These are phyloP conservation scores for Hermaeophaga mercurialis DNA, from an alignment of 2,888 invertebrate species.

Conservation along the genomic window DNA sequence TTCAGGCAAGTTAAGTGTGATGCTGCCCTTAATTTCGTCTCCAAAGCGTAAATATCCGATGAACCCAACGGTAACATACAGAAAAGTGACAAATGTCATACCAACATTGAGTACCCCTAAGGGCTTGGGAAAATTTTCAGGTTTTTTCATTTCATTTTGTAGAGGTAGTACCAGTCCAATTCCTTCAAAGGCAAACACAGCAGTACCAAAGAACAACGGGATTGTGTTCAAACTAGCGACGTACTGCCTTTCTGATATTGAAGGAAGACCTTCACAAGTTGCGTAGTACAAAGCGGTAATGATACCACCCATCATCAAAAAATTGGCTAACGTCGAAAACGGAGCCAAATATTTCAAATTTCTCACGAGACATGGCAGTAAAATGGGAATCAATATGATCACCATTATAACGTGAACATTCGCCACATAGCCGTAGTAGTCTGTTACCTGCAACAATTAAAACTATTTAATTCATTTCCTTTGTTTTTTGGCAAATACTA, in stretches of 20 bases:
- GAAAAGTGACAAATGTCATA: slow-evolving; percentile 77
- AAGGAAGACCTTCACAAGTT: slow-evolving; percentile 70
- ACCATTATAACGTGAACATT: slow-evolving; percentile 76
- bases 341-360: slow-evolving; percentile 79
- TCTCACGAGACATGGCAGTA: slow-evolving; percentile 75
- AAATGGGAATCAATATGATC: slow-evolving; percentile 72
- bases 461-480: too few relatives aligned
- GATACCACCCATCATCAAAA: slow-evolving; percentile 75
- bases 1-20: slow-evolving; percentile 83
- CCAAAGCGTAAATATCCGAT: slow-evolving; percentile 90
- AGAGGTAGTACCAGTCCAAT: slow-evolving; percentile 92
- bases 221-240: slow-evolving; percentile 65
- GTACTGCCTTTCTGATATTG: slow-evolving; percentile 64
- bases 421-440: slow-evolving; percentile 66
- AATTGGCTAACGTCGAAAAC: slow-evolving; percentile 77
- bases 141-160: slow-evolving; percentile 88
- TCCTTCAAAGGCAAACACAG: slow-evolving; percentile 96
- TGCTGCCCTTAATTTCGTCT: slow-evolving; percentile 77
- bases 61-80: slow-evolving; percentile 84
- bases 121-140: slow-evolving; percentile 76
- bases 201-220: slow-evolving; percentile 94
- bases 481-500: too few relatives aligned
- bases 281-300: slow-evolving; percentile 80
- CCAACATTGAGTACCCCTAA: slow-evolving; percentile 89
- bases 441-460: slow-evolving; percentile 65